Base-by-base conservation (phyloP, 2,888 invertebrate genomes). In the Caenorhabditis angaria region DNA sequence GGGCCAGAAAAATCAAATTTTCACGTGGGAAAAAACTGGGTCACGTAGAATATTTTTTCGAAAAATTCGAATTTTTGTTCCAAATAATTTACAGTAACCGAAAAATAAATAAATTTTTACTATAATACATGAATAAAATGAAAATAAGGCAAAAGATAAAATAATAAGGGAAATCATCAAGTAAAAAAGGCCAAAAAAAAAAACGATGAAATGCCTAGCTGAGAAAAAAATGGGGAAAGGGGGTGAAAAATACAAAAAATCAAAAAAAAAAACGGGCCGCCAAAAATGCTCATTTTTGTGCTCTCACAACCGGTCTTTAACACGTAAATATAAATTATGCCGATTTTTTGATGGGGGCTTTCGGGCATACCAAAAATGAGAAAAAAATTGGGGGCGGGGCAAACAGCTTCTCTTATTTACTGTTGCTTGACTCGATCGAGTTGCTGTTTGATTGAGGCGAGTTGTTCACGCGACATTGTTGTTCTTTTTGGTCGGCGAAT, bases 401-500 rank as follows among this genome's bases (percentile, higher is more conserved):
- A 27, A 35, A 18, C 60, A 50, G 59, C 25, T 59, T 29, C 2
- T 29, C 51, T 32, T 12, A 12, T 32, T 41, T 41, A 41, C 18
- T 41, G 41, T 12, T 58, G 61, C 51, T 65, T 70, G 10, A 48
- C 65, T 12, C 53, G 57, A 20, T 48, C 47, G 29, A 70, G 22
- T 22, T 57, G 61, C 6, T 12, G 29, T 22, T 58, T 62, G 47
- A 70, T 62, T 35, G 62, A 58, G 6, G 53, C 65, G 8, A 65
- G 27, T 35, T 65, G 59, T 27, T 70, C 70, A 0, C 65, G 65
- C 10, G 54, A 65, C 65, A 70, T 66, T 28, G 62, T 66, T 6
- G 61, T 18, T 12, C 65, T 55, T 10, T 57, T 51, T 24, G 51
- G 54, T 25, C 61, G 65, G 0, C 70, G 65, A 35, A 70, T 62